Base-by-base conservation (phyloP, 2,888 invertebrate species). In the Agapetus fuscipes region DNA sequence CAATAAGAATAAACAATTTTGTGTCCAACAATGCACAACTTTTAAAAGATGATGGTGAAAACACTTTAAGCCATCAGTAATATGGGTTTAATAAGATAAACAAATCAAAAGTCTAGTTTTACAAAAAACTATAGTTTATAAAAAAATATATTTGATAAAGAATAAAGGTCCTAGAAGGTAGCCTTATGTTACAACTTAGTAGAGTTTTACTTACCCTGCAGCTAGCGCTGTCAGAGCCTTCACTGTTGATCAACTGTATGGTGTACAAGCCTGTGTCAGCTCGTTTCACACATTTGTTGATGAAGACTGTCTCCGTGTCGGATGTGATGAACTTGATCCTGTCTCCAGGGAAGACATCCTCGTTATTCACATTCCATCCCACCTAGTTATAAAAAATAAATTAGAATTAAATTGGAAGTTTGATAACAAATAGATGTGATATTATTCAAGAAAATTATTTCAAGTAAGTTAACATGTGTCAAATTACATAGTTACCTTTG, bases 261-360 rank as follows among this genome's bases (percentile, higher is more conserved):
- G 87, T 85, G 60, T 98, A 99, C 5, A 81, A 83, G 31, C 98
- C 98, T 13, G 89, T 84, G 60, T 99, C 98, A 0, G 80, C 77
- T 31, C 95, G 77, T 61, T 91, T 88, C 0, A 95, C 94, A 36
- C 76, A 80, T 53, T 87, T 86, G 62, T 95, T 95, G 41, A 74
- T 65, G 65, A 82, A 90, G n/a, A 86, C 76, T 0, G 93, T 89
- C 46, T 81, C 72, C 12, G 77, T 75, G 36, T 87, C 83, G 16
- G 76, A 80, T 0, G 88, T 88, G 39, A 91, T 88, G 59, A 94
- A 87, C 52, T 84, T 85, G 52, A 95, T 82, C 39, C 95, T 78
- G 45, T 80, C 80, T 56, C 86, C 85, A 9, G 79, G 76, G 47
- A 79, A 66, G 3, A 91, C 77, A 55, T 91, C 87, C 48, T 84